These are phyloP conservation scores for Albula glossodonta DNA, from an alignment of 2,113 vertebrate species.

Conservation along the genomic window DNA sequence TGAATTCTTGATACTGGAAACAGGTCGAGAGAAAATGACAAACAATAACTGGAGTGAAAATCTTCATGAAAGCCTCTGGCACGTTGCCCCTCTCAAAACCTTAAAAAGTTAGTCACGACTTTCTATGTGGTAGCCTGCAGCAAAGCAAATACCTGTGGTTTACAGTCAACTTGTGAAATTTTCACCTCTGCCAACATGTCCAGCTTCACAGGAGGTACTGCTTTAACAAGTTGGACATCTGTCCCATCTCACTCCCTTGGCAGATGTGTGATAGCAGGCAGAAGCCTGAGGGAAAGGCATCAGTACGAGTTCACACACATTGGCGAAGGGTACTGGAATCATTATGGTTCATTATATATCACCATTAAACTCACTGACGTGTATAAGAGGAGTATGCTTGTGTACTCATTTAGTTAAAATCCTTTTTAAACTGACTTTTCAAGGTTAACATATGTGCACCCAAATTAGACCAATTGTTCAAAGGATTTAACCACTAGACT, in stretches of 20 bases:
- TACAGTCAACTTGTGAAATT: background rate
- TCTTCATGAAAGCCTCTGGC: background rate
- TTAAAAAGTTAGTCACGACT: too few relatives aligned
- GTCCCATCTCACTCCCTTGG: background rate
- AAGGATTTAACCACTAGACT: background rate
- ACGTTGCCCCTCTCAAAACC: background rate
- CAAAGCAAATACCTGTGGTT: slow-evolving; percentile 1
- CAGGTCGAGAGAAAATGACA: background rate
- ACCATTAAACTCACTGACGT: too few relatives aligned
- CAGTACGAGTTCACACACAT: background rate
- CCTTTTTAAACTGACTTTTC: too few relatives aligned
- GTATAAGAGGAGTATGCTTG: too few relatives aligned
- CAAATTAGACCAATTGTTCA: background rate
- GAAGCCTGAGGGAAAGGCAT: background rate
- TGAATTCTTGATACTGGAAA: background rate
- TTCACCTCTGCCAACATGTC: background rate
- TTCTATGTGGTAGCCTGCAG: background rate
- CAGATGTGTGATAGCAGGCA: background rate
- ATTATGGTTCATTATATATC: too few relatives aligned
- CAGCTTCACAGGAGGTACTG: background rate
- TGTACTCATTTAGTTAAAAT: too few relatives aligned
- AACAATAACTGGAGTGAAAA: background rate
- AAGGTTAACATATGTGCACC: background rate
- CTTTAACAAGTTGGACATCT: background rate
- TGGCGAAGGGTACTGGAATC: too few relatives aligned